Percentiles rank a stretch among this genome's conserved stretches.
These are phyloP conservation scores for Gorsachius goisagi DNA, from an alignment of 2,113 vertebrate species.

Conservation along the genomic window DNA sequence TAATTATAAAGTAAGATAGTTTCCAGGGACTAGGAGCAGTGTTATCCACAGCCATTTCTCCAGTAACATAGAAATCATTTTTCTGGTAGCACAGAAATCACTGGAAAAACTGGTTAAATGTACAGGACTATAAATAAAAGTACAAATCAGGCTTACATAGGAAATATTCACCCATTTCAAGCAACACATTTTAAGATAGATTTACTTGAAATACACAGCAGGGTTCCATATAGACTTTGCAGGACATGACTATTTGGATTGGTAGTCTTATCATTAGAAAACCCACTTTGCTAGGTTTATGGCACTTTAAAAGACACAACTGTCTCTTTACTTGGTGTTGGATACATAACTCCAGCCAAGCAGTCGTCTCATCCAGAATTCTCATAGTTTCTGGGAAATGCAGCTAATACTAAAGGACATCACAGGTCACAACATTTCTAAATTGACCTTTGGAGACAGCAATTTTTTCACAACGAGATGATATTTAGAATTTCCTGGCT, in stretches of 20 bases:
- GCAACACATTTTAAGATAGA: not conserved
- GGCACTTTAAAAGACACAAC: not conserved
- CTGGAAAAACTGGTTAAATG: slow-evolving; percentile 82
- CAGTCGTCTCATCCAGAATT: not conserved
- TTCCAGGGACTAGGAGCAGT: not conserved
- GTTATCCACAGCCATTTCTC: slow-evolving; percentile 76
- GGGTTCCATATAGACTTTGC: not conserved
- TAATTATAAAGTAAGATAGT: not conserved
- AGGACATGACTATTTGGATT: not conserved
- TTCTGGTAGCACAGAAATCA: slow-evolving; percentile 84
- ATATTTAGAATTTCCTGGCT: slow-evolving; percentile 45
- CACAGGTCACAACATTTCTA: slow-evolving; percentile 30
- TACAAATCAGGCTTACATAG: not conserved
- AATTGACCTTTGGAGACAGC: slow-evolving; percentile 11
- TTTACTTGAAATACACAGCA: not conserved
- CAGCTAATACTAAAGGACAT: slow-evolving; percentile 25
- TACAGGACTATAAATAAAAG: slow-evolving; percentile 65
- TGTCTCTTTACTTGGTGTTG: not conserved
- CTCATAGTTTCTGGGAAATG: not conserved
- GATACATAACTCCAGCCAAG: not conserved
- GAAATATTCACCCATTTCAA: not conserved
- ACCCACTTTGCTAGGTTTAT: not conserved
- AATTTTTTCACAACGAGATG: not conserved
- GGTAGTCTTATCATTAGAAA: not conserved
- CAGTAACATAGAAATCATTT: slow-evolving; percentile 83